Conservation (phyloP, 2,888 invertebrate species). For the Heteromurus nitidus region DNA sequence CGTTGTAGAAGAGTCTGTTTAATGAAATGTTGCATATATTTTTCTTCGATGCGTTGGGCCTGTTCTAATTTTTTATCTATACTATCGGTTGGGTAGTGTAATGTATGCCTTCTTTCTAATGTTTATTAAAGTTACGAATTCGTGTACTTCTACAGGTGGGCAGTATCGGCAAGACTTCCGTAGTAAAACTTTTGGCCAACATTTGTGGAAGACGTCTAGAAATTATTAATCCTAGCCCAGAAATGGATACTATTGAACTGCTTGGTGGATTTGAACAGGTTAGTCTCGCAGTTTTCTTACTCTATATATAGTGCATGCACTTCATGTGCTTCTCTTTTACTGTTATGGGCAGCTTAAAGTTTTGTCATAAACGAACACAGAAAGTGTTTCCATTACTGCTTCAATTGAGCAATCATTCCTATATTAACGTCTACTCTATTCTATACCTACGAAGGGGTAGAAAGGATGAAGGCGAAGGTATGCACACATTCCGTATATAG, state of each 20-base stretch:
- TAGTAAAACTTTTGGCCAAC: conserved; percentile 85
- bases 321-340: too few relatives aligned
- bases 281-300: too few relatives aligned
- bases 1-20: too few relatives aligned
- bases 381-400: not conserved
- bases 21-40: too few relatives aligned
- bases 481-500: too few relatives aligned
- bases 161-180: conserved; percentile 86
- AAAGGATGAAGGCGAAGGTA: too few relatives aligned
- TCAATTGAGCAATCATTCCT: not conserved
- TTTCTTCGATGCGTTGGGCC: too few relatives aligned
- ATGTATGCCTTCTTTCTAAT: too few relatives aligned
- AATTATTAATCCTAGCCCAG: conserved; percentile 88
- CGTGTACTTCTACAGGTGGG: conserved; percentile 80
- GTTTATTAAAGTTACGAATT: not conserved
- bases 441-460: too few relatives aligned
- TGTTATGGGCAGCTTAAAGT: not conserved
- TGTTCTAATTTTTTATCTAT: too few relatives aligned
- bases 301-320: too few relatives aligned
- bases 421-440: not conserved
- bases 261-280: conserved; percentile 99
- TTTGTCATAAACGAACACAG: not conserved
- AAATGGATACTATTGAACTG: conserved; percentile 95
- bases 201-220: conserved; percentile 85
- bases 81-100: too few relatives aligned